phyloP scores from a whole-genome alignment of 2,888 invertebrate species.

The Cetonia aurata region DNA sequence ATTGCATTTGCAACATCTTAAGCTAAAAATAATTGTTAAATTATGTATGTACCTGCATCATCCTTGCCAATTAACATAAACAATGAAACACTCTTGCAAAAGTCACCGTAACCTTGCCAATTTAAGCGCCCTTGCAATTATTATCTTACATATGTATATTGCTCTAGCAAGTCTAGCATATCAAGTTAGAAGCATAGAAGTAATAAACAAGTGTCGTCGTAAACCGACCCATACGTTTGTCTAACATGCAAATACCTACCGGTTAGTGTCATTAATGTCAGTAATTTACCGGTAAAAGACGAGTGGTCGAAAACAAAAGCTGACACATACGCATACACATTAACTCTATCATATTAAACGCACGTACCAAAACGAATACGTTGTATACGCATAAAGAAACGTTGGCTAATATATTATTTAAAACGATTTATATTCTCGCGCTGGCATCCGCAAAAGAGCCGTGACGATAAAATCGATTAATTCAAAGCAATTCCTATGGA shows the following conservation, averaged over 20 bases:
- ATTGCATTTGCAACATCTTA: no score
- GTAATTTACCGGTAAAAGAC: constrained; percentile 27
- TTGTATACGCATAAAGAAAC: neutral
- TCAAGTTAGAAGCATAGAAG: neutral
- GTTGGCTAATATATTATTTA: constrained; percentile 37
- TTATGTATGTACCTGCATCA: no score
- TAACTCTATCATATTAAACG: constrained; percentile 15
- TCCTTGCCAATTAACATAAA: no score
- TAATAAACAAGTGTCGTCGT: constrained; percentile 19
- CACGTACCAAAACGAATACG: constrained; percentile 4
- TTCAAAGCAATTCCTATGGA: constrained; percentile 29
- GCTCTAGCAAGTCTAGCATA: neutral
- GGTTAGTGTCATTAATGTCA: constrained; percentile 24
- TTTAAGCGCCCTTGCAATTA: neutral
- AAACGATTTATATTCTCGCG: constrained; percentile 36
- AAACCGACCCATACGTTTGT: constrained; percentile 27
- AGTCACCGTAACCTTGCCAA: neutral
- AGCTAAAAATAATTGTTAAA: no score
- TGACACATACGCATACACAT: constrained; percentile 11
- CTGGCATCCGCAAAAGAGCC: constrained; percentile 17
- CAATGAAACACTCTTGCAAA: neutral
- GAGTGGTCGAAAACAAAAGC: constrained; percentile 36
- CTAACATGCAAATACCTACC: constrained; percentile 36
- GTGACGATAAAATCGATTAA: constrained; percentile 36
- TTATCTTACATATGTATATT: constrained; percentile 19